A percentile compares a stretch with the other conserved stretches of the same genome.
Evolutionary conservation across 2,113 vertebrate species (phyloP).

Genomic region (Heterochromis multidens): DNA sequence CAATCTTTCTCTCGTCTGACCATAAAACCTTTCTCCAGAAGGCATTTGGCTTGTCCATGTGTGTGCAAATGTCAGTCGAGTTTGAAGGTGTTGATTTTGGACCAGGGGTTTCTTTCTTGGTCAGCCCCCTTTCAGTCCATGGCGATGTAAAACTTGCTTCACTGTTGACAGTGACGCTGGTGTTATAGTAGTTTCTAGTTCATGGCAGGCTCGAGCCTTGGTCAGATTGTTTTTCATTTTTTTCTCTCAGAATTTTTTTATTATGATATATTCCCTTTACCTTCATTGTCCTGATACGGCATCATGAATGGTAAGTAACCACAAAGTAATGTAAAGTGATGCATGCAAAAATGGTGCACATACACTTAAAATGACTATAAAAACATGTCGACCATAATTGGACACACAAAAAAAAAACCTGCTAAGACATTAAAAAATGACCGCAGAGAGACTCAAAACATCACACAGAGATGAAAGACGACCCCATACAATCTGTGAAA

Average conservation of each 20-base stretch:
- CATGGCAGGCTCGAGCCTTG: background rate
- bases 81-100: background rate
- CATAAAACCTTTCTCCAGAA: background rate
- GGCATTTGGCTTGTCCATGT: too few relatives aligned
- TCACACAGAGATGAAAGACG: too few relatives aligned
- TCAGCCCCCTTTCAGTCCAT: background rate
- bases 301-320: too few relatives aligned
- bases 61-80: too few relatives aligned
- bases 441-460: too few relatives aligned
- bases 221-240: background rate
- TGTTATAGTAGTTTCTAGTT: background rate
- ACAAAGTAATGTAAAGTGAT: background rate
- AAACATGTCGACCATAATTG: too few relatives aligned
- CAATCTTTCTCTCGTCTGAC: too few relatives aligned
- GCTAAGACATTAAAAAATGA: too few relatives aligned
- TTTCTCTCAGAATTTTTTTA: background rate
- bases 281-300: too few relatives aligned
- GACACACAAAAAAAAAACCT: too few relatives aligned
- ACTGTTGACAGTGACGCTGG: background rate
- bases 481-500: too few relatives aligned
- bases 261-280: too few relatives aligned
- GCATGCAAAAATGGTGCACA: background rate
- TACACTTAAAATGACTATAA: background rate
- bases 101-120: background rate
- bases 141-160: background rate